These are phyloP conservation scores for Clarias platycephalus DNA, from an alignment of 2,797 vertebrate species.

Conservation along the genomic window DNA sequence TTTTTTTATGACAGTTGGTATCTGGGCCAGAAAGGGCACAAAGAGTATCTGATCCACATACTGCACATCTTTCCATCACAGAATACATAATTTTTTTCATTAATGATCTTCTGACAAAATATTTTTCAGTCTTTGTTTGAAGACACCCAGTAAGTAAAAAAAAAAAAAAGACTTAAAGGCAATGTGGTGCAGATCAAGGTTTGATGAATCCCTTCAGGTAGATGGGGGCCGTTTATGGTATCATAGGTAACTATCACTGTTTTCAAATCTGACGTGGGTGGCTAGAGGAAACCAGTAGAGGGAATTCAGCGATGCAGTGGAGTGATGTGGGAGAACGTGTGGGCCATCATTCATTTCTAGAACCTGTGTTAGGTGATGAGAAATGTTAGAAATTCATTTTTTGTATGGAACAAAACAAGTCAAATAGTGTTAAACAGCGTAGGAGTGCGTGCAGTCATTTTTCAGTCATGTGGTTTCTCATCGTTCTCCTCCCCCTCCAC, in stretches of 20 bases:
- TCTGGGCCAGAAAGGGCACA: background rate
- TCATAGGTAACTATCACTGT: background rate
- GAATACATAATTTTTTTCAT: background rate
- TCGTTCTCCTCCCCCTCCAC: background rate
- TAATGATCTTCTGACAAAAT: background rate
- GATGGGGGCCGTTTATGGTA: background rate
- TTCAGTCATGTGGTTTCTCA: background rate
- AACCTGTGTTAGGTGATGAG: constrained; percentile 6
- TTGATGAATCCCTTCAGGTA: background rate
- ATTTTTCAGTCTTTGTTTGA: background rate
- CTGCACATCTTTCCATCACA: background rate
- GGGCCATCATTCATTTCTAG: constrained; percentile 6
- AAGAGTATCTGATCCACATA: background rate
- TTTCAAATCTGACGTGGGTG: background rate
- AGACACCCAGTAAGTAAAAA: background rate
- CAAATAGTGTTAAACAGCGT: background rate
- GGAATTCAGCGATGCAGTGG: background rate
- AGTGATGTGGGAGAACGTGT: constrained; percentile 5
- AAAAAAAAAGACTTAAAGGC: background rate
- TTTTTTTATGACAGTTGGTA: background rate
- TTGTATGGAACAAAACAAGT: background rate
- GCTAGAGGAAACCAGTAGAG: background rate
- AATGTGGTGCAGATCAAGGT: no score
- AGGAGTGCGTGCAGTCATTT: constrained; percentile 16
- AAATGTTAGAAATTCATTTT: background rate